A percentile compares a stretch with the other conserved stretches of the same genome.
phyloP scores from a whole-genome alignment of 2,113 vertebrate species.

The Clarias gariepinus region DNA sequence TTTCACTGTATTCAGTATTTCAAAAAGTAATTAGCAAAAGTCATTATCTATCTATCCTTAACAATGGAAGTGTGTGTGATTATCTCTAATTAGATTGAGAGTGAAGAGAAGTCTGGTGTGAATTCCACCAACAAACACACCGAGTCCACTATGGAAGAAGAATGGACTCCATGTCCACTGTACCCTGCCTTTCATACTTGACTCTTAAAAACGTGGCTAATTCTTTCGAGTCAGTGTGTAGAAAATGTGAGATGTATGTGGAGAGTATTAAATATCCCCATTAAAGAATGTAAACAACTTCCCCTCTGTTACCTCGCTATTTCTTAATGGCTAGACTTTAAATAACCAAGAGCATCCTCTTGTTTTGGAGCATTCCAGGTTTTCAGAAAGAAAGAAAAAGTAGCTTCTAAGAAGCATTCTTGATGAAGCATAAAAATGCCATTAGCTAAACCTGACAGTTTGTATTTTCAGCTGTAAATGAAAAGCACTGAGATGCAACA shows the following conservation, averaged over 20 bases:
- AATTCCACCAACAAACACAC: conserved; percentile 25
- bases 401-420: neutral
- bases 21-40: conserved; percentile 44
- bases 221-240: neutral
- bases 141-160: neutral
- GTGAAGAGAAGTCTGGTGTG: conserved; percentile 31
- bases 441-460: conserved; percentile 22
- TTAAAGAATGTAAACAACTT: conserved; percentile 3
- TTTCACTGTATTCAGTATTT: conserved; percentile 42
- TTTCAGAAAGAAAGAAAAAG: neutral
- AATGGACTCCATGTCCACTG: neutral
- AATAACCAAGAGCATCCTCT: neutral
- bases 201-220: neutral
- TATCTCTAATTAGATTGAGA: conserved; percentile 48
- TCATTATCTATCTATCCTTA: conserved; percentile 44
- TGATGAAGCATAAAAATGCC: neutral
- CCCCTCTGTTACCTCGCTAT: neutral
- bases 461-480: conserved; percentile 28
- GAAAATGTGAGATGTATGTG: neutral
- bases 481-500: neutral
- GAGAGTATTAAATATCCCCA: neutral
- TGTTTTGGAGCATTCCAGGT: neutral
- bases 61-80: conserved; percentile 40
- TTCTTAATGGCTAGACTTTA: neutral
- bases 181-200: neutral